Evolutionary conservation across 2,113 vertebrate species (phyloP).

Genomic region (Heliornis fulica): DNA sequence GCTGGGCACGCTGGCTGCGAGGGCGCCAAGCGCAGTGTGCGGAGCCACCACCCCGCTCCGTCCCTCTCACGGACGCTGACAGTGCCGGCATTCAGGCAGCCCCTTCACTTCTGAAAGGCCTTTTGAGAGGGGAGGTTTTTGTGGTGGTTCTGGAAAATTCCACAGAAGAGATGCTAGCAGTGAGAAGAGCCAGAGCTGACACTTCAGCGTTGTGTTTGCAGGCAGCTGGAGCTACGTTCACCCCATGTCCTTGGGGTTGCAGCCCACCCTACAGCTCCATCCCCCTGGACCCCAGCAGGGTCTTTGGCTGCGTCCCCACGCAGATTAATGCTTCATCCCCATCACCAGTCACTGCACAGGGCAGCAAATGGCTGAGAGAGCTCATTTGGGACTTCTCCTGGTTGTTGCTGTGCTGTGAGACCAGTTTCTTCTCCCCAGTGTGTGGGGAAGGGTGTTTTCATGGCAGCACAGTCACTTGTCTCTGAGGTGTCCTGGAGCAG

Average conservation of each 20-base stretch:
- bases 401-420: background rate
- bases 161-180: background rate
- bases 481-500: background rate
- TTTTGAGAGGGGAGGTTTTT: background rate
- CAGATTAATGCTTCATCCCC: background rate
- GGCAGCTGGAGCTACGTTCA: background rate
- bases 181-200: background rate
- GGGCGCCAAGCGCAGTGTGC: background rate
- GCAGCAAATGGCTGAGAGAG: background rate
- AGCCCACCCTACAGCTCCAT: background rate
- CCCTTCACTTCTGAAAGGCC: constrained; percentile 8
- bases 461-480: rapidly evolving
- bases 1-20: too few relatives aligned
- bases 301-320: background rate
- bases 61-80: background rate
- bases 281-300: background rate
- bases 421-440: background rate
- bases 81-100: background rate
- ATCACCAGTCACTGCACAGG: background rate
- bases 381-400: background rate
- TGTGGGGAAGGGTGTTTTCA: rapidly evolving
- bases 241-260: background rate
- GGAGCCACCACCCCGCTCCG: rapidly evolving
- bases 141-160: background rate
- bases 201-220: background rate